Evolutionary conservation across 2,113 vertebrate genomes (phyloP), one percentile per base, ranked within the genome.

Genomic region (Pseudorasbora parva): DNA sequence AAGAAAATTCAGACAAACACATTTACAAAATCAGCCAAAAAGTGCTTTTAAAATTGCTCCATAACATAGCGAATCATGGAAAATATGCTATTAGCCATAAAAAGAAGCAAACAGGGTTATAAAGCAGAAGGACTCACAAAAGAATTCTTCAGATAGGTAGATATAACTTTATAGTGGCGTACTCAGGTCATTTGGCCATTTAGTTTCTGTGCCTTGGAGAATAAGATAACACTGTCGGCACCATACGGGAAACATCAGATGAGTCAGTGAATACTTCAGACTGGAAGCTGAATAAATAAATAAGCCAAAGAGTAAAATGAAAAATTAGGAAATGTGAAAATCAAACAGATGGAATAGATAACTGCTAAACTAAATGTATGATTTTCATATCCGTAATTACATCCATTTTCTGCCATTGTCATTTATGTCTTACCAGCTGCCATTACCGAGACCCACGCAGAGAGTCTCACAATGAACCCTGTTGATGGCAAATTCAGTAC

Each of bases 381-480:
- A 57, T 41, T 82, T 82, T 71, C 66, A 82, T 71, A 56, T 71
- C 8, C 6, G 30, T 72, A 66, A 82, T 82, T 82, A 82, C 49
- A 72, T 72, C 14, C 8, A 27, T 56, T 57, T 69, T 72, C 47
- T 51, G 30, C 66, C 66, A 25, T 43, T 45, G 21, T 66, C n/a
- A 45, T 54, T 45, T 27, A 41, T 45, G 37, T 49, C 41, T 9
- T 10, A 66, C 25, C 64, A 57, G 37, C 25, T 56, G 12, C 27
- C 23, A 56, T 56, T 71, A 45, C 8, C 27, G 30, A 54, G 45
- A 45, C 17, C 27, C 12, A 10, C 12, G 17, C 47, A 21, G 27
- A 25, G 4, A 57, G 14, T n/a, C 41, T 64, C 25, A 30, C 5
- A 33, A 30, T 47, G 8, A 79, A 79, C 43, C 59, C 30, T 66